These are phyloP conservation scores for Hydra vulgaris DNA, from an alignment of 30 jellyfish, hydroid and myxozoan genomes.

Conservation along the genomic window DNA sequence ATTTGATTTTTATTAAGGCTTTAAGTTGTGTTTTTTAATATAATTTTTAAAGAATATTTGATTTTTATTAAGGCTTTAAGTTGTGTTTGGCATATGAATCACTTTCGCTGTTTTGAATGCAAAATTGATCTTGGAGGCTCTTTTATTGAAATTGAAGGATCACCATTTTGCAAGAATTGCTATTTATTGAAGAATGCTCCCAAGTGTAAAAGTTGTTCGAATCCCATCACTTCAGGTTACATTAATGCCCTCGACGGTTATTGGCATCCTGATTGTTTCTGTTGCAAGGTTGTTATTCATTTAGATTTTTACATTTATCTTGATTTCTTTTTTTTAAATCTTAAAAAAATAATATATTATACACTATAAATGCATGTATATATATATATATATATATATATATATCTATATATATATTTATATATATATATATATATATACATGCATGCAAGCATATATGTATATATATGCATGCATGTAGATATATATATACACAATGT, in stretches of 20 bases:
- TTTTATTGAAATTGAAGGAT: constrained; percentile 19
- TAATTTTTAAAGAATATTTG: too few relatives aligned
- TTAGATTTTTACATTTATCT: neutral
- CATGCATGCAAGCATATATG: too few relatives aligned
- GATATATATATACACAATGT: too few relatives aligned
- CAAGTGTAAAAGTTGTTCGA: constrained; percentile 24
- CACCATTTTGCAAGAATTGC: constrained; percentile 23
- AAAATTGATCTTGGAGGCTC: constrained; percentile 26
- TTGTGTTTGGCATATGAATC: constrained; percentile 32
- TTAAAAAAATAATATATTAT: too few relatives aligned
- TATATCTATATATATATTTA: too few relatives aligned
- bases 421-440: too few relatives aligned
- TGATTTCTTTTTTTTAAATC: neutral
- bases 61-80: constrained; percentile 17
- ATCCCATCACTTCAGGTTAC: constrained; percentile 31
- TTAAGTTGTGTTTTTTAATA: too few relatives aligned
- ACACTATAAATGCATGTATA: too few relatives aligned
- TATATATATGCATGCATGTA: too few relatives aligned
- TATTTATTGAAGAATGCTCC: constrained; percentile 28
- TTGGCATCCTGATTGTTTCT: constrained; percentile 29
- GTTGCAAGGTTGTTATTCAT: neutral
- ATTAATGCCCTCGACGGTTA: constrained; percentile 28
- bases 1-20: too few relatives aligned
- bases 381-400: too few relatives aligned
- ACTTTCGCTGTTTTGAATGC: constrained; percentile 29